These are phyloP conservation scores for Ceryle rudis DNA, from an alignment of 2,797 vertebrate genomes.

Conservation along the genomic window DNA sequence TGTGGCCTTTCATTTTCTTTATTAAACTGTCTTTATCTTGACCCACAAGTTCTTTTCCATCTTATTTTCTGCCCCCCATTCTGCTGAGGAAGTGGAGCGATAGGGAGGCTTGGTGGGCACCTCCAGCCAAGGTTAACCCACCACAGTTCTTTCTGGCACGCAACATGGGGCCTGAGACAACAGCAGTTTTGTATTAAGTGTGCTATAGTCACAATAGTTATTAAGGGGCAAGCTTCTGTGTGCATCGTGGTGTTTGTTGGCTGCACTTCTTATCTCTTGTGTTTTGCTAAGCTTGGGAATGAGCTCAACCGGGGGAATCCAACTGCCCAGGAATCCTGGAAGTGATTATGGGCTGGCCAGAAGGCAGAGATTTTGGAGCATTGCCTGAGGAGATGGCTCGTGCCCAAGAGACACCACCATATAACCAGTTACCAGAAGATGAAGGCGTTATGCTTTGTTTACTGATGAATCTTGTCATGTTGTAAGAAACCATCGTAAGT, in stretches of 20 bases:
- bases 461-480: not conserved
- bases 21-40: not conserved
- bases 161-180: not conserved
- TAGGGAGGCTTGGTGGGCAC: not conserved
- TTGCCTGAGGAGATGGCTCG: not conserved
- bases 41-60: not conserved
- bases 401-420: not conserved
- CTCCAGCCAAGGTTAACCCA: not conserved
- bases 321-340: not conserved
- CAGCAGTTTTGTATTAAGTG: not conserved
- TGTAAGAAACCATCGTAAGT: not conserved
- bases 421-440: not conserved
- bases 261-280: not conserved
- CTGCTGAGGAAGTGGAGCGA: not conserved
- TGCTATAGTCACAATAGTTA: not conserved
- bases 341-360: not conserved
- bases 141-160: not conserved
- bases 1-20: not conserved
- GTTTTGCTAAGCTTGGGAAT: not conserved
- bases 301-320: not conserved
- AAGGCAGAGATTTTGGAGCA: not conserved
- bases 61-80: not conserved
- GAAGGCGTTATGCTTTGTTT: not conserved
- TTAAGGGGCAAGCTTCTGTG: not conserved
- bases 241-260: rapidly evolving